Percentiles rank a stretch among this genome's conserved stretches.
Evolutionary conservation across 2,113 vertebrate genomes (phyloP).

Genomic region (Trachemys scripta): DNA sequence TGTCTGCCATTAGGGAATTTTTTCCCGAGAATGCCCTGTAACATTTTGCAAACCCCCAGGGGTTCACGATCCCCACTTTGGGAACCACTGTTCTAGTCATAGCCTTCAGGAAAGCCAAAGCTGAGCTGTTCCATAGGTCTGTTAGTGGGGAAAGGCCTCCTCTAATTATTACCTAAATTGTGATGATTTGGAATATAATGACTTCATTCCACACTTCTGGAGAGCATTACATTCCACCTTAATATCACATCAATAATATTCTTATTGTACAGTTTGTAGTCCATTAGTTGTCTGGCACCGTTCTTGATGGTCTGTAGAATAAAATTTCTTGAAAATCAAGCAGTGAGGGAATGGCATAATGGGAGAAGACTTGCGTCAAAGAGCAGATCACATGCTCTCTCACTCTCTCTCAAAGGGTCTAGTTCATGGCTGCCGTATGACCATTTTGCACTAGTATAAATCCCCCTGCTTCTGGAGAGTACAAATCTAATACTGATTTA

Average conservation of each 20-base stretch:
- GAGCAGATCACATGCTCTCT: background rate
- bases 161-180: background rate
- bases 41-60: too few species aligned
- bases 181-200: background rate
- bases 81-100: background rate
- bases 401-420: background rate
- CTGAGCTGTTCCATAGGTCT: background rate
- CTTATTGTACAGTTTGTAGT: background rate
- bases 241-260: background rate
- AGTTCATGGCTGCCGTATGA: background rate
- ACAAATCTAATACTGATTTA: background rate
- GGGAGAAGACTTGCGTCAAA: accelerated
- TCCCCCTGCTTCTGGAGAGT: background rate
- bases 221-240: background rate
- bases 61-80: too few species aligned
- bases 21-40: too few species aligned
- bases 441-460: background rate
- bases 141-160: background rate
- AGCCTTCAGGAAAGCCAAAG: background rate
- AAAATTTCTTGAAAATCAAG: background rate
- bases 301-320: background rate
- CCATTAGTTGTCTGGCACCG: background rate
- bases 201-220: background rate
- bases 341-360: accelerated
- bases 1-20: too few species aligned